These are phyloP conservation scores for Caenorhabditis drosophilae DNA, from an alignment of 2,888 invertebrate genomes.

Conservation along the genomic window DNA sequence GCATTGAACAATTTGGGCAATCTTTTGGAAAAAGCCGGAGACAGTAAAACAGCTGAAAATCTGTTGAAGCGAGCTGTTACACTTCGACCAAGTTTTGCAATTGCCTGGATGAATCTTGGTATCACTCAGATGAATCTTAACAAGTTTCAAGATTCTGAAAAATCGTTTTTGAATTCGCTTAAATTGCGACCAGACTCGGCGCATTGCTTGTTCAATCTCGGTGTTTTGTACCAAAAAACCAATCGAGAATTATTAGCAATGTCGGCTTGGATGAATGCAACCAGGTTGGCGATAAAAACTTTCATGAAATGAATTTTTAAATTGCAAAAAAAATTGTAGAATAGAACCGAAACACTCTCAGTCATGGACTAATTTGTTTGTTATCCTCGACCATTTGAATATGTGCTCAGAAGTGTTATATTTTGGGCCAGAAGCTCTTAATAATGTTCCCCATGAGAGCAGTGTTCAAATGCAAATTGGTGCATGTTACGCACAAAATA, in stretches of 20 bases:
- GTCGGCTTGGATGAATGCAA: conserved; percentile 83
- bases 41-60: conserved; percentile 34
- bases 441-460: conserved; percentile 79
- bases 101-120: conserved; percentile 98
- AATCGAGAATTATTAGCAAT: conserved; percentile 80
- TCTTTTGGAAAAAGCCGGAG: conserved; percentile 71
- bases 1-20: conserved; percentile 93
- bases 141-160: conserved; percentile 76
- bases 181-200: conserved; percentile 82
- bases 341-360: conserved; percentile 79
- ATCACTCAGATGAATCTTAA: conserved; percentile 81
- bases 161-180: conserved; percentile 83
- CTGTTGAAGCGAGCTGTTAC: conserved; percentile 32
- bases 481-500: conserved; percentile 85
- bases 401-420: conserved; percentile 78
- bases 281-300: conserved; percentile 71
- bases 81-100: conserved; percentile 81
- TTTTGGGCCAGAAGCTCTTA: conserved; percentile 78
- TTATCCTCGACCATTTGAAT: conserved; percentile 75
- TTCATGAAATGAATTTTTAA: background rate
- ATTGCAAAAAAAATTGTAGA: conserved; percentile 20
- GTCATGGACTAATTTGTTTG: conserved; percentile 90
- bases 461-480: conserved; percentile 85
- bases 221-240: conserved; percentile 86
- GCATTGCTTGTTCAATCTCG: conserved; percentile 91